phyloP scores from a whole-genome alignment of 2,888 invertebrate genomes.

The Copidosoma aretas region DNA sequence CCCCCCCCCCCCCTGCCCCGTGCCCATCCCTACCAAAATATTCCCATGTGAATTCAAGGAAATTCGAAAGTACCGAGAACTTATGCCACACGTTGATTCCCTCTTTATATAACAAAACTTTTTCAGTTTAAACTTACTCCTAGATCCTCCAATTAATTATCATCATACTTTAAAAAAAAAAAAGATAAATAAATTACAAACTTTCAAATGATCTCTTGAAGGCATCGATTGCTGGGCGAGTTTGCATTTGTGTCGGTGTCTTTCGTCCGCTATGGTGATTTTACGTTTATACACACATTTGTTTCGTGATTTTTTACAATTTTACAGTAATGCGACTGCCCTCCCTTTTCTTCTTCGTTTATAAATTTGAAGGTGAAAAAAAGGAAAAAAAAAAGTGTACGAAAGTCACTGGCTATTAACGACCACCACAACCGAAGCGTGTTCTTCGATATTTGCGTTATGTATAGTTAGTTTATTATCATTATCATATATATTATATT shows the following conservation, averaged over 20 bases:
- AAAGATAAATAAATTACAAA: slow-evolving; percentile 27
- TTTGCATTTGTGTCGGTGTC: slow-evolving; percentile 47
- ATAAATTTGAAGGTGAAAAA: slow-evolving; percentile 7
- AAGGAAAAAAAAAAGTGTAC: slow-evolving; percentile 27
- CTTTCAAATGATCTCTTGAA: slow-evolving; percentile 62
- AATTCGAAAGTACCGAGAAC: neutral
- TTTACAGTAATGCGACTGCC: slow-evolving; percentile 28
- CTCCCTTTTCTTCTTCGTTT: slow-evolving; percentile 11
- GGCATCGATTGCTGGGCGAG: slow-evolving; percentile 52
- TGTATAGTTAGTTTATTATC: slow-evolving; percentile 44
- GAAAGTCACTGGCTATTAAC: slow-evolving; percentile 51
- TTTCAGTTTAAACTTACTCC: neutral
- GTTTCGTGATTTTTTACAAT: slow-evolving; percentile 22
- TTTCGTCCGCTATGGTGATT: slow-evolving; percentile 36
- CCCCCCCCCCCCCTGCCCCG: slow-evolving; percentile 23
- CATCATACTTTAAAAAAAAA: slow-evolving; percentile 47
- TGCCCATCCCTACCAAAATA: slow-evolving; percentile 3
- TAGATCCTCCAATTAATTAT: slow-evolving; percentile 45
- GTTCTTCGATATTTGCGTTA: slow-evolving; percentile 53
- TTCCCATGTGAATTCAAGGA: neutral
- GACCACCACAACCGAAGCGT: slow-evolving; percentile 52
- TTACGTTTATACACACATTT: slow-evolving; percentile 5
- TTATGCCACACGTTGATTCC: neutral
- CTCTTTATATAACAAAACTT: neutral
- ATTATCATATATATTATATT: slow-evolving; percentile 42